These are phyloP conservation scores for Cotesia chilonis DNA, from an alignment of 1,140 invertebrate genomes.

Conservation along the genomic window DNA sequence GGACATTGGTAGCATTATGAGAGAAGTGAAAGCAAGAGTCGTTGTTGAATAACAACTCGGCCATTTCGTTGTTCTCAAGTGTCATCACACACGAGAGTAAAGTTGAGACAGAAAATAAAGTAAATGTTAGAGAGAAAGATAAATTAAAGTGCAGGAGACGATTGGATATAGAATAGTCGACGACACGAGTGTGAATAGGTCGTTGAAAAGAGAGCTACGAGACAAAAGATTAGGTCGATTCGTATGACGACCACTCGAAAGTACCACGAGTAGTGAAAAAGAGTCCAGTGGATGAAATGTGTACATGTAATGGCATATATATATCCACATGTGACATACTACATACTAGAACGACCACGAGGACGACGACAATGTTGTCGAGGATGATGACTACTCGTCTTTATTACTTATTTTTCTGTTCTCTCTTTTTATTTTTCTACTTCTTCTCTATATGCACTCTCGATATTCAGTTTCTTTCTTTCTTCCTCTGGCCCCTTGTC, in stretches of 20 bases:
- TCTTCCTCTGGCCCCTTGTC: slow-evolving; percentile 35
- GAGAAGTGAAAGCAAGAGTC: slow-evolving; percentile 18
- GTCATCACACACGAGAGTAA: slow-evolving; percentile 1
- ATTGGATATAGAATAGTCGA: slow-evolving; percentile 6
- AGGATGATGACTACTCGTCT: neutral
- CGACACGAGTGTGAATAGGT: slow-evolving; percentile 34
- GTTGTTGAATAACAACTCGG: neutral
- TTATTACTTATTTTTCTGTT: slow-evolving; percentile 1
- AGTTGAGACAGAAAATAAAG: neutral
- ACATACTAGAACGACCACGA: too few species aligned
- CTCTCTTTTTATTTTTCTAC: neutral
- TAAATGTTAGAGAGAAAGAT: slow-evolving; percentile 23
- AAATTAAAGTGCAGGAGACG: too few species aligned
- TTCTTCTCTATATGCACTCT: slow-evolving; percentile 25
- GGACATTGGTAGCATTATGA: neutral
- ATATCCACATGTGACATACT: neutral
- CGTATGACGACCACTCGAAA: slow-evolving; percentile 37
- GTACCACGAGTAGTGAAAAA: slow-evolving; percentile 6
- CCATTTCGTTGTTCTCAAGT: slow-evolving; percentile 18
- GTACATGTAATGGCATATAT: neutral
- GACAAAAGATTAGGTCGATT: slow-evolving; percentile 54
- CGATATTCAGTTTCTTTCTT: neutral
- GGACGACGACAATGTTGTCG: neutral
- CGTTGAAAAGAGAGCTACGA: slow-evolving; percentile 34
- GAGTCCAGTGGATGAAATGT: slow-evolving; percentile 28